Evolutionary conservation across 2,888 invertebrate species (phyloP).

Genomic region (Hirtodrosophila trivittata): DNA sequence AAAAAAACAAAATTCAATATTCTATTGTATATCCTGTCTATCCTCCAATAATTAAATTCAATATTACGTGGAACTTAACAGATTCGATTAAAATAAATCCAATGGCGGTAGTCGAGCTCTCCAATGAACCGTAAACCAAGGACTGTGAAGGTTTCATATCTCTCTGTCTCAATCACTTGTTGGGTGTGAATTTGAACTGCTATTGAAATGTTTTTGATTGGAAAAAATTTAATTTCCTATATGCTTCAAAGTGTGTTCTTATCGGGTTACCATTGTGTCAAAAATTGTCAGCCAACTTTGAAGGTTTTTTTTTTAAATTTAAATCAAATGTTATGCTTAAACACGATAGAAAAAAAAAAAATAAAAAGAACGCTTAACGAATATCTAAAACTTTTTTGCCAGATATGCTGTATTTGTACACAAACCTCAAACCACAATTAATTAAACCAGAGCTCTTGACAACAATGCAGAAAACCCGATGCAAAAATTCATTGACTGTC

Average conservation of each 20-base stretch:
- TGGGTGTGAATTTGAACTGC: conserved; percentile 53
- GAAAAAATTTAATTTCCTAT: conserved; percentile 82
- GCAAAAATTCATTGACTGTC: conserved; percentile 52
- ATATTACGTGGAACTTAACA: too few species aligned
- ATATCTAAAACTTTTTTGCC: conserved; percentile 69
- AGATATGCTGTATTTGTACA: conserved; percentile 30
- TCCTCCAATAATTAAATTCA: too few species aligned
- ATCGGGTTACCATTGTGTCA: conserved; percentile 67
- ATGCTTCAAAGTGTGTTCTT: conserved; percentile 76
- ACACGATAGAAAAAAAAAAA: conserved; percentile 22
- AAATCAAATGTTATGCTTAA: conserved; percentile 65
- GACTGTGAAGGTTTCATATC: conserved; percentile 40
- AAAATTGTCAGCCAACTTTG: conserved; percentile 59
- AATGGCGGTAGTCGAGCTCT: conserved; percentile 16
- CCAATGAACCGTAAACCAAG: conserved; percentile 10
- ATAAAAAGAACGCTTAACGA: conserved; percentile 39
- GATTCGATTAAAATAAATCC: conserved; percentile 37
- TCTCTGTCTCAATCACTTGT: conserved; percentile 10
- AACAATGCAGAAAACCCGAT: conserved; percentile 52
- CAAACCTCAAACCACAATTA: conserved; percentile 76
- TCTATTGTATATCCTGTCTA: too few species aligned
- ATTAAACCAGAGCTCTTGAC: conserved; percentile 69
- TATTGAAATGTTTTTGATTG: conserved; percentile 82
- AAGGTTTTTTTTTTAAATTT: conserved; percentile 58
- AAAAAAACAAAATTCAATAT: too few species aligned